A percentile compares a stretch with the other conserved stretches of the same genome.
phyloP scores from a whole-genome alignment of 1,140 invertebrate genomes.

The Platorchestia sp. region DNA sequence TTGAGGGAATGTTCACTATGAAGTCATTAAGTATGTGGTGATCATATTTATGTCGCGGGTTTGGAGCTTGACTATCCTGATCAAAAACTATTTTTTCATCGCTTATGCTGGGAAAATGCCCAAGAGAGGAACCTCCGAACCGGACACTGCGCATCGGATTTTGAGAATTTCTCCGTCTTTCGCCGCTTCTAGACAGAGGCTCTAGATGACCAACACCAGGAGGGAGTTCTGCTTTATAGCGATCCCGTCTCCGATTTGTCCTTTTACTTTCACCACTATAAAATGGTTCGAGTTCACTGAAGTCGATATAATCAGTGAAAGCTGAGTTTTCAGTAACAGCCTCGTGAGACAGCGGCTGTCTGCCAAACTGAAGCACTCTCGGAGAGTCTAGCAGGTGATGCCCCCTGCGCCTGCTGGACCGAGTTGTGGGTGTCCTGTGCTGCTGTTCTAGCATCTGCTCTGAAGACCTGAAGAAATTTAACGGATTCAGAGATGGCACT shows the following conservation, averaged over 20 bases:
- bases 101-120: background rate
- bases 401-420: background rate
- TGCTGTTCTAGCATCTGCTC: background rate
- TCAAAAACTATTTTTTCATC: constrained; percentile 12
- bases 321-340: background rate
- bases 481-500: background rate
- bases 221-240: background rate
- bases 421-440: background rate
- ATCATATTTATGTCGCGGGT: background rate
- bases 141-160: background rate
- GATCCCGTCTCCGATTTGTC: background rate
- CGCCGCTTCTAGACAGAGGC: background rate
- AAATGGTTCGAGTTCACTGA: constrained; percentile 18
- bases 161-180: background rate
- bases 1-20: constrained; percentile 41
- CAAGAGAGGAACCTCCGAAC: background rate
- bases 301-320: constrained; percentile 16
- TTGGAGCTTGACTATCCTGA: background rate
- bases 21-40: background rate
- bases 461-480: background rate
- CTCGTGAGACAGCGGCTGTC: background rate
- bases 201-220: constrained; percentile 7
- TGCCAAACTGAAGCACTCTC: background rate
- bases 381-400: background rate
- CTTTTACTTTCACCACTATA: background rate